Conservation (phyloP, 2,113 vertebrate genomes). For the Pampusana beccarii region DNA sequence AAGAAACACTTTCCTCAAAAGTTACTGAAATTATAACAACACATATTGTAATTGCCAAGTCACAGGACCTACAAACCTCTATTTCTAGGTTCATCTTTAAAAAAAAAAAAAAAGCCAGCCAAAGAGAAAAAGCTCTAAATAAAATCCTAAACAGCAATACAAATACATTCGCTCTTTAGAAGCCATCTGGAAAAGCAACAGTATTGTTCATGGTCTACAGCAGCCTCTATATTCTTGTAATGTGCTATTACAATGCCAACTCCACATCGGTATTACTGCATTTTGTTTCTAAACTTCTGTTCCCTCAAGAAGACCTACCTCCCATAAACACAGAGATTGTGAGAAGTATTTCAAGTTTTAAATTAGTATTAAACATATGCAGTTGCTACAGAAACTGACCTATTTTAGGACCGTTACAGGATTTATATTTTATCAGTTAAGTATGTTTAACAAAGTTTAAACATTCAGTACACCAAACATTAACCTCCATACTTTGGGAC, state of each 20-base stretch:
- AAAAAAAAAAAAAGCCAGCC: neutral
- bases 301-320: neutral
- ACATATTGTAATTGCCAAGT: slow-evolving; percentile 19
- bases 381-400: slow-evolving; percentile 33
- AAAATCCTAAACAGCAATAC: slow-evolving; percentile 30
- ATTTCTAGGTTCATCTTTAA: slow-evolving; percentile 27
- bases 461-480: slow-evolving; percentile 10
- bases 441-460: slow-evolving; percentile 23
- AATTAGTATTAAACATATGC: neutral
- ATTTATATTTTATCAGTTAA: slow-evolving; percentile 29
- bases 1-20: neutral
- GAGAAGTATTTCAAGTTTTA: neutral
- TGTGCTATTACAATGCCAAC: neutral
- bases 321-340: neutral
- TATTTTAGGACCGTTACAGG: slow-evolving; percentile 24
- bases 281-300: neutral
- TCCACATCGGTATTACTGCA: neutral
- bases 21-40: neutral
- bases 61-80: slow-evolving; percentile 9
- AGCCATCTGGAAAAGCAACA: slow-evolving; percentile 62
- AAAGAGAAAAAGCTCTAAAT: slow-evolving; percentile 46
- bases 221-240: slow-evolving; percentile 20
- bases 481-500: neutral
- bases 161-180: slow-evolving; percentile 50
- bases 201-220: slow-evolving; percentile 27